Evolutionary conservation across 53 echinoderm and acorn worm species (phyloP).

Genomic region (Henricia sp.): DNA sequence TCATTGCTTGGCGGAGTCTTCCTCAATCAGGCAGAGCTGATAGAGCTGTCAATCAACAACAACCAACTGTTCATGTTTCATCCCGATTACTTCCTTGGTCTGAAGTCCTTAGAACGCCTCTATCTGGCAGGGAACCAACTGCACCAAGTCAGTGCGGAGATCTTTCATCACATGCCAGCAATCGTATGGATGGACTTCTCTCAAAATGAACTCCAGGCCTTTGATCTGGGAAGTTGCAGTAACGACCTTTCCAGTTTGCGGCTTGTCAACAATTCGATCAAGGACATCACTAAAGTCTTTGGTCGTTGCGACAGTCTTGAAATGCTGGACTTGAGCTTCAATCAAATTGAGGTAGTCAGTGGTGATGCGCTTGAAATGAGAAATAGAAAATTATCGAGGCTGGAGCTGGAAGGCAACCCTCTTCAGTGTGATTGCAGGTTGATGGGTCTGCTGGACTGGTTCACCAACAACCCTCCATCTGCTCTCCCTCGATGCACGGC

Average conservation of each 20-base stretch:
- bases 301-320: background rate
- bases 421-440: slow-evolving; percentile 88
- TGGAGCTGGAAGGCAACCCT: slow-evolving; percentile 74
- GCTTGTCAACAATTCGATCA: slow-evolving; percentile 14
- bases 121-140: slow-evolving; percentile 36
- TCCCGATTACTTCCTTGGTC: slow-evolving; percentile 22
- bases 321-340: background rate
- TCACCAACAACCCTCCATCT: slow-evolving; percentile 15
- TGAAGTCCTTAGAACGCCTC: slow-evolving; percentile 12
- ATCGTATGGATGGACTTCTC: slow-evolving; percentile 5
- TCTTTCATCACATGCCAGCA: slow-evolving; percentile 6
- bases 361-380: background rate
- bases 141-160: slow-evolving; percentile 10
- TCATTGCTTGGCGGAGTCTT: slow-evolving; percentile 33
- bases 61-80: slow-evolving; percentile 7
- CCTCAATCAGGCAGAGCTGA: background rate
- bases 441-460: slow-evolving; percentile 53
- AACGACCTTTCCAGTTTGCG: background rate
- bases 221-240: background rate
- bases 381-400: slow-evolving; percentile 49
- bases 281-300: slow-evolving; percentile 2
- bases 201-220: background rate
- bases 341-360: slow-evolving; percentile 15
- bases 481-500: slow-evolving; percentile 11
- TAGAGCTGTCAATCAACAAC: slow-evolving; percentile 16